phyloP scores from a whole-genome alignment of 2,888 invertebrate genomes.

The Ophonus ardosiacus region DNA sequence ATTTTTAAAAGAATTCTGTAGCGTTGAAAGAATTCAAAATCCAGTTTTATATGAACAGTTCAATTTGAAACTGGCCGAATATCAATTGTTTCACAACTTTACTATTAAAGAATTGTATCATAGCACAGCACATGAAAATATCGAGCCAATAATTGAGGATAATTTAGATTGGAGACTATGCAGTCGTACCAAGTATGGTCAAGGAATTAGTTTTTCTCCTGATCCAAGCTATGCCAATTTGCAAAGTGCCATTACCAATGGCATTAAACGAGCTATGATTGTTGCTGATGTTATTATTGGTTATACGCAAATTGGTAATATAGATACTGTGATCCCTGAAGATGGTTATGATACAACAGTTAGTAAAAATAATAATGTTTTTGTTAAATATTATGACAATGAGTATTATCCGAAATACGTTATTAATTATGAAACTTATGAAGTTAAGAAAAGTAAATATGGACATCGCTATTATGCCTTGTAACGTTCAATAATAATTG shows the following conservation, averaged over 20 bases:
- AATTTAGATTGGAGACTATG: constrained; percentile 57
- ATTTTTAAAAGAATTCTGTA: not conserved
- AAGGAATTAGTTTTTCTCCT: constrained; percentile 53
- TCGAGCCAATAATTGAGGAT: constrained; percentile 41
- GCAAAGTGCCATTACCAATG: constrained; percentile 42
- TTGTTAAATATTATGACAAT: constrained; percentile 55
- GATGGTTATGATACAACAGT: constrained; percentile 51
- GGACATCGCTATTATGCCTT: not conserved
- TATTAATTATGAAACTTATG: constrained; percentile 48
- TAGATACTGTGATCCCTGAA: constrained; percentile 20
- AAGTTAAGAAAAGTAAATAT: not conserved
- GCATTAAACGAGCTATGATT: constrained; percentile 54
- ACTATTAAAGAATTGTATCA: constrained; percentile 32
- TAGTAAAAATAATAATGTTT: constrained; percentile 21
- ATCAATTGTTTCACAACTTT: not conserved
- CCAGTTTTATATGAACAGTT: constrained; percentile 51
- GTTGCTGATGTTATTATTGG: constrained; percentile 50
- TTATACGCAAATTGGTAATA: constrained; percentile 1
- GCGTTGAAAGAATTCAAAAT: constrained; percentile 23
- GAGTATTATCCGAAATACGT: constrained; percentile 61
- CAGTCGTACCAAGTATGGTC: constrained; percentile 40
- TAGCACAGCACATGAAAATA: constrained; percentile 34
- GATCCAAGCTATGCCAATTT: constrained; percentile 46
- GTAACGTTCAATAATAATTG: not conserved
- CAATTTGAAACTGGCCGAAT: constrained; percentile 38